These are phyloP conservation scores for Acronicta leporina DNA, from an alignment of 2,888 invertebrate species.

Conservation along the genomic window DNA sequence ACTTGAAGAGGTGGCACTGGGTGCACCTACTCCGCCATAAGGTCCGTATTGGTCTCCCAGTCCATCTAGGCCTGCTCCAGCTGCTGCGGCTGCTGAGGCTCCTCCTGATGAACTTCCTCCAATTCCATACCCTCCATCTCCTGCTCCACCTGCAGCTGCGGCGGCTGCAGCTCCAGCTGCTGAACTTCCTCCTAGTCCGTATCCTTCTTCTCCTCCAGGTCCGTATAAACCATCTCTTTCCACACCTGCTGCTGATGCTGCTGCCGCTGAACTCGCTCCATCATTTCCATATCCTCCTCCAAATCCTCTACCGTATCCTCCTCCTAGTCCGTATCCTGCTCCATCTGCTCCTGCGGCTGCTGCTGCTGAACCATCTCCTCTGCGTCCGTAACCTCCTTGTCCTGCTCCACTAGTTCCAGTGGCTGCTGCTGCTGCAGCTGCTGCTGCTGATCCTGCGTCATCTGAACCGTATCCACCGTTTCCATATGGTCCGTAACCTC, in stretches of 20 bases:
- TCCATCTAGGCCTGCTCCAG: conserved; percentile 11
- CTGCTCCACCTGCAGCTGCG: not conserved
- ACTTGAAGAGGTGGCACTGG: not conserved
- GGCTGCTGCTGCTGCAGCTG: not conserved
- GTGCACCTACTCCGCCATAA: conserved; percentile 17
- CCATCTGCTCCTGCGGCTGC: conserved; percentile 2
- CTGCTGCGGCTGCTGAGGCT: conserved; percentile 4
- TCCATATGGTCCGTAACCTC: not conserved
- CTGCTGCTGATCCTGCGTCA: not conserved
- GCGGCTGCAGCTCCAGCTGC: not conserved
- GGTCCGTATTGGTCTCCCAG: not conserved
- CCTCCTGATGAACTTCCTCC: conserved; percentile 3
- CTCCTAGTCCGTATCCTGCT: conserved; percentile 14
- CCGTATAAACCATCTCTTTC: no score
- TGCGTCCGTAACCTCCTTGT: no score
- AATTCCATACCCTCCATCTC: conserved; percentile 5
- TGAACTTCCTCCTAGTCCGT: no score
- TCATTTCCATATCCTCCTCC: no score
- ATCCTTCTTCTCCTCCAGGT: no score
- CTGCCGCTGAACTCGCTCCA: no score
- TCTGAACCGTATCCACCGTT: not conserved
- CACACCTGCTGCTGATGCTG: no score
- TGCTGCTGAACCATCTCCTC: not conserved
- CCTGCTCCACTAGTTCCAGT: not conserved
- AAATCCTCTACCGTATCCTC: conserved; percentile 20